A percentile compares a stretch with the other conserved stretches of the same genome.
Conservation (phyloP, 2,797 vertebrate species). For the Neosilurus mollespiculum region DNA sequence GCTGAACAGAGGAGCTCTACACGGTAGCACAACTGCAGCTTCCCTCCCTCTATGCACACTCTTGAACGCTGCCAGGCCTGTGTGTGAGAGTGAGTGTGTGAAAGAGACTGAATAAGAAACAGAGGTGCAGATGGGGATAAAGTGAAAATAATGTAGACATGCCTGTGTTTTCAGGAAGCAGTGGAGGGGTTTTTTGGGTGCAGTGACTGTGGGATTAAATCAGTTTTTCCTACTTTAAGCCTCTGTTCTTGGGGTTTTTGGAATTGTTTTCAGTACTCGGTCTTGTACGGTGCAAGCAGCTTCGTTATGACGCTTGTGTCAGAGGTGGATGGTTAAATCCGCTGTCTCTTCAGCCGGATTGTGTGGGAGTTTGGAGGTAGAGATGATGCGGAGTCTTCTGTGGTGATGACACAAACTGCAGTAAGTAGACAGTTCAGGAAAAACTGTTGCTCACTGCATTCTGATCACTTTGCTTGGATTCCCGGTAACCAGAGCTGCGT, state of each 20-base stretch:
- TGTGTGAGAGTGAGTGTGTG: not conserved
- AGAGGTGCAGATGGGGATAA: conserved; percentile 11
- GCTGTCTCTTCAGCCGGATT: conserved; percentile 28
- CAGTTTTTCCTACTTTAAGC: not conserved
- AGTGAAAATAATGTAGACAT: conserved; percentile 19
- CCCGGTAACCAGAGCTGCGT: not conserved
- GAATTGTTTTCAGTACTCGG: not conserved
- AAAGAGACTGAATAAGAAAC: conserved; percentile 7
- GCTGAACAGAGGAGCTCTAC: conserved; percentile 74
- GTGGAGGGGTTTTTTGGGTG: conserved; percentile 21
- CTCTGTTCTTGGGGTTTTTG: not conserved
- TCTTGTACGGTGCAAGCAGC: conserved; percentile 4
- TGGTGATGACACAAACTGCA: conserved; percentile 60
- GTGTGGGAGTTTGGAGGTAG: conserved; percentile 16
- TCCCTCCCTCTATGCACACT: conserved; percentile 57
- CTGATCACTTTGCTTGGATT: not conserved
- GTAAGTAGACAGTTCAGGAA: conserved; percentile 62
- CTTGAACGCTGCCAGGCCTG: conserved; percentile 64
- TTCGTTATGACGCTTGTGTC: conserved; percentile 23
- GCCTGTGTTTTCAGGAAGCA: conserved; percentile 1
- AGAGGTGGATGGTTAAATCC: conserved; percentile 27
- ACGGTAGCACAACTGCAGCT: conserved; percentile 77
- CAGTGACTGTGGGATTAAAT: not conserved
- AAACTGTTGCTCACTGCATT: not conserved
- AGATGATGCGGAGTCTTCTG: conserved; percentile 48